phyloP scores from a whole-genome alignment of 2,888 invertebrate genomes.

The Leucophora obtusa region DNA sequence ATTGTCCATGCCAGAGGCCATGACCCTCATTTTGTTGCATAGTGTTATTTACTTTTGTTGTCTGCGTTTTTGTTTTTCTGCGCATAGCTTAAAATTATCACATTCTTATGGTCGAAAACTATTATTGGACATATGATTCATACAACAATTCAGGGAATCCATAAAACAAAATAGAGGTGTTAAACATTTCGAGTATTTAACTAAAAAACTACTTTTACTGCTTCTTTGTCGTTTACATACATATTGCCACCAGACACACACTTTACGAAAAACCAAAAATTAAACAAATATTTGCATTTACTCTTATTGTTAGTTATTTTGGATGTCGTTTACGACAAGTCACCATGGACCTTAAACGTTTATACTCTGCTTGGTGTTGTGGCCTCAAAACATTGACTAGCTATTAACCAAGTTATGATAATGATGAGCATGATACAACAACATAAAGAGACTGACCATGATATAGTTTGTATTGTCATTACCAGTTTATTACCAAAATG shows the following conservation, averaged over 20 bases:
- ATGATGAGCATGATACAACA: background rate
- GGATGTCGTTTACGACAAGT: background rate
- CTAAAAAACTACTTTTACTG: background rate
- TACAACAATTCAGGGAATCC: conserved; percentile 73
- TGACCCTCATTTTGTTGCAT: no score
- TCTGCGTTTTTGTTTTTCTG: conserved; percentile 18
- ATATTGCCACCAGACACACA: background rate
- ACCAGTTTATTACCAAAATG: no score
- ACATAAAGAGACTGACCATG: background rate
- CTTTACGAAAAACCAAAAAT: background rate
- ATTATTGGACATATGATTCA: conserved; percentile 70
- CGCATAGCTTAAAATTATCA: conserved; percentile 14
- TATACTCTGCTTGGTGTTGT: background rate
- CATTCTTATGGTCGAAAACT: conserved; percentile 26
- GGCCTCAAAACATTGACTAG: background rate
- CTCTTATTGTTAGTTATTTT: background rate
- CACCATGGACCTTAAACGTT: background rate
- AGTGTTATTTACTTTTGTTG: background rate
- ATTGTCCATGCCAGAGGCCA: no score
- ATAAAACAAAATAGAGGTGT: conserved; percentile 34
- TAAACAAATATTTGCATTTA: conserved; percentile 3
- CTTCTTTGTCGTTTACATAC: background rate
- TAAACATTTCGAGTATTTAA: conserved; percentile 14
- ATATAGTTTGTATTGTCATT: no score
- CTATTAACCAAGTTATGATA: background rate